A percentile compares a stretch with the other conserved stretches of the same genome.
Conservation (phyloP, 2,113 vertebrate species). For the Camelus dromedarius region DNA sequence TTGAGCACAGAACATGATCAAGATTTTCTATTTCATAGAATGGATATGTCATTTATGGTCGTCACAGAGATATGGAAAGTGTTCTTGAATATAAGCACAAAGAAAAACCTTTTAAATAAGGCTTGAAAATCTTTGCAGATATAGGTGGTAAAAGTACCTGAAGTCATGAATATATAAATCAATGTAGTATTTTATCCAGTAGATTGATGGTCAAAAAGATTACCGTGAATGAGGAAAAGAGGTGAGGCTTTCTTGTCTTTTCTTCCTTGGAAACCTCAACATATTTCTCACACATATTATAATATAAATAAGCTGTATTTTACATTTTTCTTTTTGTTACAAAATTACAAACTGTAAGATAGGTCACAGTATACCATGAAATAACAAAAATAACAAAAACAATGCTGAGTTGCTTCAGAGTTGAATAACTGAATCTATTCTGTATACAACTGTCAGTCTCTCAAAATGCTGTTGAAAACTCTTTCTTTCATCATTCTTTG, state of each 20-base stretch:
- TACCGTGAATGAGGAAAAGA: background rate
- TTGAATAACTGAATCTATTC: background rate
- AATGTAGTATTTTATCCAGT: background rate
- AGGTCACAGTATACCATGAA: background rate
- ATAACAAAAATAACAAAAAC: background rate
- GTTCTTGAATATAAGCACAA: background rate
- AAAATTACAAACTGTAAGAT: background rate
- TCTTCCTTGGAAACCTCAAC: background rate
- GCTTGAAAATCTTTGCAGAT: background rate
- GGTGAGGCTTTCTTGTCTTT: background rate
- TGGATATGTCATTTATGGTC: background rate
- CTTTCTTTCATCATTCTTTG: background rate
- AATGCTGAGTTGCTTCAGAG: background rate
- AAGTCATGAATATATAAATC: slow-evolving; percentile 1
- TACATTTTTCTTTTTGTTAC: background rate
- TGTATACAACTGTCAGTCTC: background rate
- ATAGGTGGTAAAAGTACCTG: background rate
- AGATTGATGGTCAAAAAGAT: background rate
- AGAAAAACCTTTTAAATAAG: background rate
- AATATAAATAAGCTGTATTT: background rate
- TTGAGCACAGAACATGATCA: background rate
- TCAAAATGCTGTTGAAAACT: background rate
- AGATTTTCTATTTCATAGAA: background rate
- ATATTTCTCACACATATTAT: background rate
- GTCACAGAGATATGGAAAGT: background rate